These are phyloP conservation scores for Procavia capensis DNA, from an alignment of 2,113 vertebrate genomes.

Conservation along the genomic window DNA sequence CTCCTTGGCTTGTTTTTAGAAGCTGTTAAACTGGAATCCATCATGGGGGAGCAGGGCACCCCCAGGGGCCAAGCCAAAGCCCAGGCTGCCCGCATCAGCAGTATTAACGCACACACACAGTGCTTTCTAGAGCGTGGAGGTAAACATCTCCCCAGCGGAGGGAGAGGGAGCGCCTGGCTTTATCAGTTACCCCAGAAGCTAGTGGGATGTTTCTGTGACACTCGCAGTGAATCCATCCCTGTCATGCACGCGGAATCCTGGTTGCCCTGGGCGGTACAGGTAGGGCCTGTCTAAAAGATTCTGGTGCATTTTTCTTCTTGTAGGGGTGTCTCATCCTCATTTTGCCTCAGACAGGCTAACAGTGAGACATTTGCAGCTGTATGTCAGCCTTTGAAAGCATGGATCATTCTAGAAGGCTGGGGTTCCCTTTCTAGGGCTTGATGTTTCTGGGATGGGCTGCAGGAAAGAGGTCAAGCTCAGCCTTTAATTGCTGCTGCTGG, in stretches of 20 bases:
- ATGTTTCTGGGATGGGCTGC: not conserved
- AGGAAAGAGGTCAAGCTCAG: not conserved
- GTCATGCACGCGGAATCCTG: fast-evolving
- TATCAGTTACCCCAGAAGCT: not conserved
- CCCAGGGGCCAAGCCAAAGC: not conserved
- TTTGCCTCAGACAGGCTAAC: not conserved
- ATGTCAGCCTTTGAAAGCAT: not conserved
- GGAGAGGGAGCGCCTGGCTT: not conserved
- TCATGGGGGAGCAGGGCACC: slow-evolving; percentile 72
- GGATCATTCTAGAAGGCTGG: fast-evolving
- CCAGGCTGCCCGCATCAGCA: fast-evolving
- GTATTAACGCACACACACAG: fast-evolving
- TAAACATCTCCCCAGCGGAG: not conserved
- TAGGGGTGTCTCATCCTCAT: not conserved
- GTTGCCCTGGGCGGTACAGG: not conserved
- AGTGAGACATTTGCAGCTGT: not conserved
- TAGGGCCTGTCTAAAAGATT: fast-evolving
- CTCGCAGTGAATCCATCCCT: not conserved
- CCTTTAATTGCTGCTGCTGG: not conserved
- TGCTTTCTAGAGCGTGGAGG: not conserved
- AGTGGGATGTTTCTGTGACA: not conserved
- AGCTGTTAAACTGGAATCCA: slow-evolving; percentile 81
- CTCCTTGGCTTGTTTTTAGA: slow-evolving; percentile 59
- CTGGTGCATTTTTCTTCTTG: not conserved
- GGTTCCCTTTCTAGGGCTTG: not conserved